Conservation (phyloP, 2,797 vertebrate genomes). For the Sylvia borin region DNA sequence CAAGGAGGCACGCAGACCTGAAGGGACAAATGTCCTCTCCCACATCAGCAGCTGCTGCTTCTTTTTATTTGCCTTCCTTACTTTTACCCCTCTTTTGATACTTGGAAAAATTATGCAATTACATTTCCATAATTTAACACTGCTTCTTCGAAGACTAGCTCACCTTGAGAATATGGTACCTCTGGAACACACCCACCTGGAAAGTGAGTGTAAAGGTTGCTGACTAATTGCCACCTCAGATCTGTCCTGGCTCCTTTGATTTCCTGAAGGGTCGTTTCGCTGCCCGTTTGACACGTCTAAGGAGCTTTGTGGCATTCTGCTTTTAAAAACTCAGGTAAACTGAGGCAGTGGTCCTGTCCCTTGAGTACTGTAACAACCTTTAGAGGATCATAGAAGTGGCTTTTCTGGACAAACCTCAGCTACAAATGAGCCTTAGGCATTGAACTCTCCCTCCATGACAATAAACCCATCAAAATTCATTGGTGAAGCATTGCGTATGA, state of each 20-base stretch:
- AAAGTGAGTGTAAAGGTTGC: not conserved
- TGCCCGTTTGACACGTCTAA: not conserved
- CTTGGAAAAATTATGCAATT: not conserved
- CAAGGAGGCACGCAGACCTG: not conserved
- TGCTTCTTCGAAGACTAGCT: not conserved
- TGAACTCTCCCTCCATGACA: not conserved
- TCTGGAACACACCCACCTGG: not conserved
- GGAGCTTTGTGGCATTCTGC: not conserved
- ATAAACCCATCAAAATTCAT: not conserved
- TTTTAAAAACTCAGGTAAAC: slow-evolving; percentile 3
- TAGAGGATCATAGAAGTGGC: not conserved
- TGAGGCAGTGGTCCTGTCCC: not conserved
- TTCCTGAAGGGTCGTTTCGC: not conserved
- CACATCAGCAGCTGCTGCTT: not conserved
- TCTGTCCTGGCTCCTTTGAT: not conserved
- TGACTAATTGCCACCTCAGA: not conserved
- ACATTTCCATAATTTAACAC: not conserved
- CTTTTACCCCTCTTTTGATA: not conserved
- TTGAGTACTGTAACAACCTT: not conserved
- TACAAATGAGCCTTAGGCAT: not conserved
- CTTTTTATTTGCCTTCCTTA: not conserved
- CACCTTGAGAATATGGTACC: not conserved
- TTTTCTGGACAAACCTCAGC: not conserved
- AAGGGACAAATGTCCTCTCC: not conserved
- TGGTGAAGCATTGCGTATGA: not conserved